Percentiles rank a stretch among this genome's conserved stretches.
These are phyloP conservation scores for Drosophila anomelani DNA, from an alignment of 2,888 invertebrate genomes.

Conservation along the genomic window DNA sequence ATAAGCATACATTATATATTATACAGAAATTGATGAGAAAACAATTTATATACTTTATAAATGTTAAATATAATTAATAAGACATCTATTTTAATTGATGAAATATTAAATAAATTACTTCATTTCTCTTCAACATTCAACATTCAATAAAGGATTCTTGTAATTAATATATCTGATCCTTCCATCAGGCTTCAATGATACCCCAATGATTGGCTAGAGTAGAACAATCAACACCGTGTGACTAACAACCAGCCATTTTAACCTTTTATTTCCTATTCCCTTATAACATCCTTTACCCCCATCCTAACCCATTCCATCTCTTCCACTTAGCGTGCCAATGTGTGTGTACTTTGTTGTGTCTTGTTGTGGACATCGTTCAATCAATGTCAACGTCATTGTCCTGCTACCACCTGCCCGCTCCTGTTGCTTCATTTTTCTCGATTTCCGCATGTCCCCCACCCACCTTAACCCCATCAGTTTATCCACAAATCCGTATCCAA, in stretches of 20 bases:
- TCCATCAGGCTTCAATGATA: conserved; percentile 12
- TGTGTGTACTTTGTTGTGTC: conserved; percentile 51
- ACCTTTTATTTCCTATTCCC: conserved; percentile 35
- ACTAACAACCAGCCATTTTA: conserved; percentile 56
- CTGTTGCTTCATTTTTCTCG: conserved; percentile 35
- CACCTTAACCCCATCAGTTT: conserved; percentile 8
- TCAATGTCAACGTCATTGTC: conserved; percentile 74
- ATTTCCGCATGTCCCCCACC: conserved; percentile 16
- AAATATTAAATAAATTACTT: neutral
- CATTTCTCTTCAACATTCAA: too few relatives aligned
- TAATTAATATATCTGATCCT: neutral
- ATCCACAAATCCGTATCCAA: conserved; percentile 1
- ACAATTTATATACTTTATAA: neutral
- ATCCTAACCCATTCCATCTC: conserved; percentile 22
- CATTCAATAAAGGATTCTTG: too few relatives aligned
- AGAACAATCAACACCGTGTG: conserved; percentile 65
- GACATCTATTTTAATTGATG: too few relatives aligned
- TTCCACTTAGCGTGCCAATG: neutral
- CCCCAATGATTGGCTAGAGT: conserved; percentile 52
- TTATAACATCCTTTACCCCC: neutral
- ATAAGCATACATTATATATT: too few relatives aligned
- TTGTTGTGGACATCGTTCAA: conserved; percentile 75
- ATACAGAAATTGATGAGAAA: neutral
- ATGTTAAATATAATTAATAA: neutral
- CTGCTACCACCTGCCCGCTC: conserved; percentile 47